Evolutionary conservation across 2,113 vertebrate genomes (phyloP).

Genomic region (mouse (Mus musculus)): GRCm39 chr5:84459501-84460000

Average conservation of each 20-base stretch:
- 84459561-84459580: too few species aligned
- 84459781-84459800: conserved; percentile 21
- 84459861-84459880: neutral
- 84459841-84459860: neutral
- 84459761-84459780: conserved; percentile 63
- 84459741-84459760: conserved; percentile 53
- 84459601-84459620: neutral
- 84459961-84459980: neutral
- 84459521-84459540: too few species aligned
- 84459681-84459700: neutral
- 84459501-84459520: too few species aligned
- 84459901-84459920: neutral
- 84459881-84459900: neutral
- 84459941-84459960: neutral
- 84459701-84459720: neutral
- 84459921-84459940: neutral
- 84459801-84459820: conserved; percentile 49
- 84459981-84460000: neutral
- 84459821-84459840: neutral
- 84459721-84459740: conserved; percentile 18
- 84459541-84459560: too few species aligned
- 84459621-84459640: neutral
- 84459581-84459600: neutral
- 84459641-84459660: neutral
- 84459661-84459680: conserved; percentile 33